Conservation (phyloP, 2,888 invertebrate species). For the Orthonychiurus folsomi region DNA sequence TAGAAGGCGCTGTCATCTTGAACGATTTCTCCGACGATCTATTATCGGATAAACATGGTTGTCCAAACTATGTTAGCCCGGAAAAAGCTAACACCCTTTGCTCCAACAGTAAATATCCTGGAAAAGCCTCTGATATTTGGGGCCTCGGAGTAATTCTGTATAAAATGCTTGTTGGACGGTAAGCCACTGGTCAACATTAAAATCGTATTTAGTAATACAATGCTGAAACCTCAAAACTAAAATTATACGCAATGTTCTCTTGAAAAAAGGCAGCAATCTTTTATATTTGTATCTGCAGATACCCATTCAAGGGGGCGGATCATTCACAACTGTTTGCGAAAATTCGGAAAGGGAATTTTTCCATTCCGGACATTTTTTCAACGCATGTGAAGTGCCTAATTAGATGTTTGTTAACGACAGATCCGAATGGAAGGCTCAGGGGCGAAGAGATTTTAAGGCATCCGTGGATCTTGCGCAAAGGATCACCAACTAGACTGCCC, state of each 20-base stretch:
- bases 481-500: neutral
- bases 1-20: slow-evolving; percentile 81
- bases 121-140: slow-evolving; percentile 84
- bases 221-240: too few relatives aligned
- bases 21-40: slow-evolving; percentile 71
- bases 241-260: too few relatives aligned
- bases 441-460: slow-evolving; percentile 71
- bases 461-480: slow-evolving; percentile 63
- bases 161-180: slow-evolving; percentile 88
- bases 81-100: slow-evolving; percentile 61
- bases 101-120: slow-evolving; percentile 66
- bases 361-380: slow-evolving; percentile 72
- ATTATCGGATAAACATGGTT: slow-evolving; percentile 80
- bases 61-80: slow-evolving; percentile 90
- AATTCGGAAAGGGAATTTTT: slow-evolving; percentile 76
- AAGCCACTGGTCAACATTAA: too few relatives aligned
- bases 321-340: slow-evolving; percentile 78
- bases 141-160: slow-evolving; percentile 83
- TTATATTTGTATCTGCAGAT: too few relatives aligned
- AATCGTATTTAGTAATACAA: too few relatives aligned
- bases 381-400: slow-evolving; percentile 75
- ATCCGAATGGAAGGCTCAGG: slow-evolving; percentile 68
- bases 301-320: slow-evolving; percentile 87
- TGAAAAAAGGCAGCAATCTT: too few relatives aligned
- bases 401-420: slow-evolving; percentile 66